Conservation (phyloP, 2,113 vertebrate genomes). For the Agelaius tricolor region DNA sequence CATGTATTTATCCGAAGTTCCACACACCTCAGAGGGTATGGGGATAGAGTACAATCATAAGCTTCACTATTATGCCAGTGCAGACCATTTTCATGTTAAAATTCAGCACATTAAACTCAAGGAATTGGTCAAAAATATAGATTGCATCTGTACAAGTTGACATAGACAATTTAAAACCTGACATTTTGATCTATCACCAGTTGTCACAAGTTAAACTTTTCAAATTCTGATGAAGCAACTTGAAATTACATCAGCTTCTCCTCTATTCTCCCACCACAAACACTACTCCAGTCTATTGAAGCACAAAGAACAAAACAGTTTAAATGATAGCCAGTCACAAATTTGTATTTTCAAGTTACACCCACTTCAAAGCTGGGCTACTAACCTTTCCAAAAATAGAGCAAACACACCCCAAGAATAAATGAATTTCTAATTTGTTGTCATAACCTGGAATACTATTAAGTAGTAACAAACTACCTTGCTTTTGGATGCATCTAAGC, state of each 20-base stretch:
- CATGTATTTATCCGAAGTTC: neutral
- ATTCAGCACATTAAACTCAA: neutral
- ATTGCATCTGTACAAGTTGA: neutral
- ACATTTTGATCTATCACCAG: neutral
- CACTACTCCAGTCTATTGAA: neutral
- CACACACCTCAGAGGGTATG: neutral
- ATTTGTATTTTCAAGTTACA: neutral
- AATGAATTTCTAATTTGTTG: neutral
- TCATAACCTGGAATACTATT: neutral
- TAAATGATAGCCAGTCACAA: neutral
- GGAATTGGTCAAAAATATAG: neutral
- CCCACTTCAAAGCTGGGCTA: neutral
- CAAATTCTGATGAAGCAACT: neutral
- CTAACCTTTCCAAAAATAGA: neutral
- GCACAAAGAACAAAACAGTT: neutral
- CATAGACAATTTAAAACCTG: neutral
- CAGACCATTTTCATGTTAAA: neutral
- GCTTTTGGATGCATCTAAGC: neutral
- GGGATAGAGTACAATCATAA: neutral
- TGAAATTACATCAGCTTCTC: neutral
- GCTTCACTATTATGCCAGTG: neutral
- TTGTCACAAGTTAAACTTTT: neutral
- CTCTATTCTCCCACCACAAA: neutral
- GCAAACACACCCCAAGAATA: neutral
- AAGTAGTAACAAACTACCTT: neutral